A percentile compares a stretch with the other conserved stretches of the same genome.
phyloP scores from a whole-genome alignment of 2,888 invertebrate genomes.

The Seira sanloemensis region DNA sequence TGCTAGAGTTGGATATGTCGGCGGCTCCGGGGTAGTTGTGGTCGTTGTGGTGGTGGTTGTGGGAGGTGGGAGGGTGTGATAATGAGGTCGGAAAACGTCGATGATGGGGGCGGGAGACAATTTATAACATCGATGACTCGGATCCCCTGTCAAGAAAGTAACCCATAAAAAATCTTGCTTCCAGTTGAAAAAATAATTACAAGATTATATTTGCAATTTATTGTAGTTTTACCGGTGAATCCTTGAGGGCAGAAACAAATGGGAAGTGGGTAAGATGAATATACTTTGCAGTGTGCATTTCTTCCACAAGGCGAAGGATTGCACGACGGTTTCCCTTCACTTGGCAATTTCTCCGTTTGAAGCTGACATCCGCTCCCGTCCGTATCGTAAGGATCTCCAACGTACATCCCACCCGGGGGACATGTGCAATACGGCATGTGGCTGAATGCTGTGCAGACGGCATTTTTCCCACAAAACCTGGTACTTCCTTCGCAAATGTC shows the following conservation, averaged over 20 bases:
- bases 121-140: constrained; percentile 47
- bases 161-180: background rate
- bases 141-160: constrained; percentile 26
- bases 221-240: constrained; percentile 25
- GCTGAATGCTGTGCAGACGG: constrained; percentile 75
- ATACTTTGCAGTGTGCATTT: constrained; percentile 37
- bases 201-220: background rate
- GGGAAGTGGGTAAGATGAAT: constrained; percentile 38
- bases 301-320: constrained; percentile 43
- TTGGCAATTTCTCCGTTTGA: constrained; percentile 28
- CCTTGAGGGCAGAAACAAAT: constrained; percentile 42
- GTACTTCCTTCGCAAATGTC: constrained; percentile 84
- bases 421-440: constrained; percentile 66
- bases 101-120: constrained; percentile 24
- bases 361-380: constrained; percentile 38
- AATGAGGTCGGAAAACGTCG: constrained; percentile 46
- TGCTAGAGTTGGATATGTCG: background rate
- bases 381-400: constrained; percentile 52
- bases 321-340: constrained; percentile 37
- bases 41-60: constrained; percentile 2
- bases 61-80: constrained; percentile 1
- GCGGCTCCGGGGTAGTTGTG: background rate
- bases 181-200: background rate
- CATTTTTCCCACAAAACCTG: constrained; percentile 81
- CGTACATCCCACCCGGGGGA: constrained; percentile 26